Evolutionary conservation across 2,888 invertebrate species (phyloP).

Genomic region (Adineta ricciae): DNA sequence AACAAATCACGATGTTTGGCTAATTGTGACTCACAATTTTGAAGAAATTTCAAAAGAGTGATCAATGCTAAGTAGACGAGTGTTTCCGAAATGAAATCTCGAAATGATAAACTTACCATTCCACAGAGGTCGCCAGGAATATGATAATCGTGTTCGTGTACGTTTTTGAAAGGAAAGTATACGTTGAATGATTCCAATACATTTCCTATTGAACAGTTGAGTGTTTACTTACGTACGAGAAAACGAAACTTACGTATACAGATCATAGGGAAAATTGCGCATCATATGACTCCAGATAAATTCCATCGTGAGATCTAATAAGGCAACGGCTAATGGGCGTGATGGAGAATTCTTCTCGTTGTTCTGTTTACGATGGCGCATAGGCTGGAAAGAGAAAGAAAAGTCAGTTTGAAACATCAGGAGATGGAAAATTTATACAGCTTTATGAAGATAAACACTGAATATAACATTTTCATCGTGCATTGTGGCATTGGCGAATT

Average conservation of each 20-base stretch:
- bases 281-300: constrained; percentile 78
- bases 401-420: too few species aligned
- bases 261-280: constrained; percentile 81
- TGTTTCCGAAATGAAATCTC: too few species aligned
- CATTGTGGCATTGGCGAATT: constrained; percentile 96
- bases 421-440: constrained; percentile 55
- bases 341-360: constrained; percentile 67
- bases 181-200: constrained; percentile 67
- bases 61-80: not conserved
- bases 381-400: constrained; percentile 47
- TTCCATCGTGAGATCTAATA: constrained; percentile 80
- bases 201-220: constrained; percentile 45
- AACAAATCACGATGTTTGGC: constrained; percentile 7
- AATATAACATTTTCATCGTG: constrained; percentile 90
- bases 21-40: constrained; percentile 19
- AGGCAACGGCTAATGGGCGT: constrained; percentile 78
- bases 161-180: constrained; percentile 84
- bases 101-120: constrained; percentile 54
- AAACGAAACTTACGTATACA: constrained; percentile 63
- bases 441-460: constrained; percentile 77
- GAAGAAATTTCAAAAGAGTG: constrained; percentile 14
- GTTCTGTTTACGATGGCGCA: constrained; percentile 80
- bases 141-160: constrained; percentile 69
- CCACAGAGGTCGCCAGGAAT: constrained; percentile 90
- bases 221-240: too few species aligned